Percentiles rank a stretch among this genome's conserved stretches.
Conservation (phyloP, 2,888 invertebrate genomes). For the Microchrysa polita region DNA sequence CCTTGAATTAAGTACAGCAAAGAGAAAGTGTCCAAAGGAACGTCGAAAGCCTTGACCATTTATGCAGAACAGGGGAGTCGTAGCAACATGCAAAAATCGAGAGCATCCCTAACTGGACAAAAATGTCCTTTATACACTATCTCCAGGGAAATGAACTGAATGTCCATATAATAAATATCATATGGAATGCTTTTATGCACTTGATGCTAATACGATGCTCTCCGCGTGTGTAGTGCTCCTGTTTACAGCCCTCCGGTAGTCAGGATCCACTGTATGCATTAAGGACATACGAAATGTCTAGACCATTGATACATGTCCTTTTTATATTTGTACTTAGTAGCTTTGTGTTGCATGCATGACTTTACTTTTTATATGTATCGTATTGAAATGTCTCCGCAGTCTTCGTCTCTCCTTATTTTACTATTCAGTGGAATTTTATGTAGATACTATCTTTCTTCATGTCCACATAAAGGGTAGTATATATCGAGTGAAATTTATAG, state of each 20-base stretch:
- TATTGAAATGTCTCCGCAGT: neutral
- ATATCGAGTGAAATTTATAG: slow-evolving; percentile 61
- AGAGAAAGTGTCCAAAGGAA: neutral
- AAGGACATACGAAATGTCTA: slow-evolving; percentile 37
- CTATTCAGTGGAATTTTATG: slow-evolving; percentile 41
- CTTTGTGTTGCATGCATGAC: slow-evolving; percentile 23
- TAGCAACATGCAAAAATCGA: slow-evolving; percentile 38
- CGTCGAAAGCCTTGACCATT: neutral
- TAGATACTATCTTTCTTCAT: slow-evolving; percentile 28
- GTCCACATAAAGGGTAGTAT: slow-evolving; percentile 21
- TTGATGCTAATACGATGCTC: slow-evolving; percentile 29
- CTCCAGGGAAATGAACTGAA: slow-evolving; percentile 27
- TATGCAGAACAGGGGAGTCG: neutral
- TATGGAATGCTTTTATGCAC: slow-evolving; percentile 44
- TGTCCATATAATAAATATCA: slow-evolving; percentile 41
- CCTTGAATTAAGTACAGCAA: too few relatives aligned
- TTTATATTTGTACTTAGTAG: slow-evolving; percentile 38
- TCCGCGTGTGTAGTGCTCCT: neutral
- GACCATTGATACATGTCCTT: slow-evolving; percentile 43
- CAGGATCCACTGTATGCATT: slow-evolving; percentile 25
- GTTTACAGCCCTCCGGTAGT: slow-evolving; percentile 4
- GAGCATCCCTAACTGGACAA: slow-evolving; percentile 16
- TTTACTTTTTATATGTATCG: neutral
- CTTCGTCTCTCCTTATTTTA: slow-evolving; percentile 28
- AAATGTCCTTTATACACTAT: neutral